These are phyloP conservation scores for Amazona ochrocephala DNA, from an alignment of 2,797 vertebrate species.

Conservation along the genomic window DNA sequence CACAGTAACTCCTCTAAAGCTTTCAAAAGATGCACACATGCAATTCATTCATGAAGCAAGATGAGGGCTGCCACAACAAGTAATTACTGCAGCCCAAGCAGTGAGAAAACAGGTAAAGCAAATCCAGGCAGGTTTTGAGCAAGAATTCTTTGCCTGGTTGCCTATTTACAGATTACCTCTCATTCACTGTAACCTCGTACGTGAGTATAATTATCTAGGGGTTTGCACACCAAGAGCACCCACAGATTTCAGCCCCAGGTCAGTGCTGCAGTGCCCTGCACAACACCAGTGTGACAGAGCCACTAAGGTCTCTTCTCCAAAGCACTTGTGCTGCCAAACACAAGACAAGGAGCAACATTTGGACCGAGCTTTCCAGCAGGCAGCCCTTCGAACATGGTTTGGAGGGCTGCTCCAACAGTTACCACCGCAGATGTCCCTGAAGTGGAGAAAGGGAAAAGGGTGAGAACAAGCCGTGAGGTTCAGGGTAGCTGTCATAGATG, in stretches of 20 bases:
- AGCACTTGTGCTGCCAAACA: background rate
- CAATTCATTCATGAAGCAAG: background rate
- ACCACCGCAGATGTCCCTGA: background rate
- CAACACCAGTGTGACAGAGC: background rate
- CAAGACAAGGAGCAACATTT: background rate
- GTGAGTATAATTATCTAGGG: background rate
- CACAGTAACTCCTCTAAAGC: background rate
- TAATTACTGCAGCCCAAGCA: background rate
- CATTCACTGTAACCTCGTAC: background rate
- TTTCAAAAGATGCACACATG: background rate
- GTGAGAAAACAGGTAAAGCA: conserved; percentile 53
- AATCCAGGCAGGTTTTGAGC: conserved; percentile 46
- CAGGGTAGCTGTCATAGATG: background rate
- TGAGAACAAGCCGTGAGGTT: background rate
- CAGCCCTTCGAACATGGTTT: background rate
- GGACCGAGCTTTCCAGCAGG: background rate
- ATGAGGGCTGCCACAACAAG: background rate
- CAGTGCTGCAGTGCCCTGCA: background rate
- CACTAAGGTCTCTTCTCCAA: background rate
- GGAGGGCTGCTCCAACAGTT: background rate
- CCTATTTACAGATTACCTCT: conserved; percentile 3
- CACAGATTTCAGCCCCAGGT: background rate
- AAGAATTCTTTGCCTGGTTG: conserved; percentile 12
- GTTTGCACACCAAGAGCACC: background rate
- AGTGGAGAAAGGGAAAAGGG: background rate